These are phyloP conservation scores for Pandion haliaetus DNA, from an alignment of 2,113 vertebrate species.

Conservation along the genomic window DNA sequence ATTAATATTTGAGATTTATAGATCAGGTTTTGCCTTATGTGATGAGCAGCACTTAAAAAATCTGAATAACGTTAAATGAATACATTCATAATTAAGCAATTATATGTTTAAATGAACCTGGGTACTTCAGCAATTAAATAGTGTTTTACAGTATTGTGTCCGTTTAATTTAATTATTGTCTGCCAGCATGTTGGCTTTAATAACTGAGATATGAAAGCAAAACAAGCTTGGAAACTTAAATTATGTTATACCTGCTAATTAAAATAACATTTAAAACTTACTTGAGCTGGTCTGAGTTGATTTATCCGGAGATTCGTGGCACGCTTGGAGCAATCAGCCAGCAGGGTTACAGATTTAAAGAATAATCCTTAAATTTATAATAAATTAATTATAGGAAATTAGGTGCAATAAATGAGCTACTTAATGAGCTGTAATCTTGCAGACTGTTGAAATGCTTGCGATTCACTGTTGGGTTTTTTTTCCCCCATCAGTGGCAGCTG, in stretches of 20 bases:
- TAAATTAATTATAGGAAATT: neutral
- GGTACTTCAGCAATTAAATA: neutral
- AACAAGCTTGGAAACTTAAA: neutral
- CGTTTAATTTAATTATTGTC: neutral
- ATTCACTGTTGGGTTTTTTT: too few relatives aligned
- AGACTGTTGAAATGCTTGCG: accelerated
- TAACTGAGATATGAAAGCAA: neutral
- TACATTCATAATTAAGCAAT: neutral
- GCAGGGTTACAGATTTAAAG: neutral
- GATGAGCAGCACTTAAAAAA: neutral
- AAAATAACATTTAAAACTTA: neutral
- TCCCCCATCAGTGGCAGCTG: neutral
- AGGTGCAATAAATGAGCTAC: neutral
- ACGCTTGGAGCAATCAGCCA: accelerated
- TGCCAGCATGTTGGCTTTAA: neutral
- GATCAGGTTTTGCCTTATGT: neutral
- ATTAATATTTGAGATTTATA: neutral
- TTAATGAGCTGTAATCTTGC: accelerated
- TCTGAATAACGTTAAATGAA: neutral
- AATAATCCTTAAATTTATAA: neutral
- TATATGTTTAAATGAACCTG: neutral
- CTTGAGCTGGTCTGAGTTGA: neutral
- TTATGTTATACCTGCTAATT: neutral
- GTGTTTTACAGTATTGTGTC: neutral
- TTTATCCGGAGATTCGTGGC: neutral